Conservation (phyloP, 2,113 vertebrate species). For the Melanerpes formicivorus region DNA sequence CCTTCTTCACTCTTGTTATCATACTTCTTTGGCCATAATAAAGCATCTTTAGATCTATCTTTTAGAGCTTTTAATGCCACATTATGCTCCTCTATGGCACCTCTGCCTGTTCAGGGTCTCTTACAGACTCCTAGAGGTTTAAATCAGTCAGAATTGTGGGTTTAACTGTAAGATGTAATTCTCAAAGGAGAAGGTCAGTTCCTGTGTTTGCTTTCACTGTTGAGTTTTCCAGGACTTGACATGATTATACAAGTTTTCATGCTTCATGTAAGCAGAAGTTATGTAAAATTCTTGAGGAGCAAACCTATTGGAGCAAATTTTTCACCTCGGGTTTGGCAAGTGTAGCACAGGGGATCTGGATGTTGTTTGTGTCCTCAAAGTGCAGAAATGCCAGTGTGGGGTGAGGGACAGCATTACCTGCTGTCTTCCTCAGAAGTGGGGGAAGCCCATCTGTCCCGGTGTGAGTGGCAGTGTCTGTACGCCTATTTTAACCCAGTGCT, state of each 20-base stretch:
- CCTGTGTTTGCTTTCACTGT: not conserved
- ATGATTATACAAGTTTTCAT: not conserved
- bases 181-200: not conserved
- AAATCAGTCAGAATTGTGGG: not conserved
- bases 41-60: not conserved
- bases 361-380: fast-evolving
- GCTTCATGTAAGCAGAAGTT: not conserved
- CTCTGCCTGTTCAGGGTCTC: not conserved
- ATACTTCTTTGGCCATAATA: not conserved
- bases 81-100: not conserved
- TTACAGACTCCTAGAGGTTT: not conserved
- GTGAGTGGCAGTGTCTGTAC: not conserved
- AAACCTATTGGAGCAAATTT: not conserved
- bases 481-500: not conserved
- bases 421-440: not conserved
- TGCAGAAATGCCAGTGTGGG: not conserved
- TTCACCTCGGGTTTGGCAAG: not conserved
- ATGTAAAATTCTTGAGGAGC: not conserved
- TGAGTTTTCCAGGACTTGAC: not conserved
- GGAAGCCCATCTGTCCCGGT: not conserved
- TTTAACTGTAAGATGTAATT: not conserved
- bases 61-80: not conserved
- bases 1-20: not conserved
- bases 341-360: not conserved
- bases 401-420: not conserved